Percentiles rank a stretch among this genome's conserved stretches.
phyloP scores from a whole-genome alignment of 2,797 vertebrate genomes.

The Poeciliopsis presidionis region DNA sequence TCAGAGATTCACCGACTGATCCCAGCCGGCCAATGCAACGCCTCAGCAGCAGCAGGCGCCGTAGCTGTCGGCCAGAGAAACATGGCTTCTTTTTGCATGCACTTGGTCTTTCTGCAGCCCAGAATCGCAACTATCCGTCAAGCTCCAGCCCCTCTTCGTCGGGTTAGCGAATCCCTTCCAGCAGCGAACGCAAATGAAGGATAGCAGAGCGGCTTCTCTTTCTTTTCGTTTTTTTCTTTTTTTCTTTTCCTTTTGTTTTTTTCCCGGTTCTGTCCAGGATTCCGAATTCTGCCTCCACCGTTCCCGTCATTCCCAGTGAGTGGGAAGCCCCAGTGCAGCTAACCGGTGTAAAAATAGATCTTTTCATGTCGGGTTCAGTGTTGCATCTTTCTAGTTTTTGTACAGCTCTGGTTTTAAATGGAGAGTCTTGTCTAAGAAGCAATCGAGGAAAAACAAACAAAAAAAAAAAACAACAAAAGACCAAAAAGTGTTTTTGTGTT shows the following conservation, averaged over 20 bases:
- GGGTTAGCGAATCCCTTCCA: constrained; percentile 37
- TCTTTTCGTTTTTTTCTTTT: neutral
- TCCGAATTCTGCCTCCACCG: constrained; percentile 53
- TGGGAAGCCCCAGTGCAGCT: constrained; percentile 74
- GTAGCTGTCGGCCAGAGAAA: constrained; percentile 35
- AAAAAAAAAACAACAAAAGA: neutral
- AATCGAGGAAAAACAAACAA: constrained; percentile 36
- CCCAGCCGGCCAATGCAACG: neutral
- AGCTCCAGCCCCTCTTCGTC: constrained; percentile 24
- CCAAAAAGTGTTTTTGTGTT: constrained; percentile 56
- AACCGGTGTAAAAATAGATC: constrained; percentile 57
- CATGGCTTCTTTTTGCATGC: constrained; percentile 61
- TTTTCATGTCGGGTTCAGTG: constrained; percentile 60
- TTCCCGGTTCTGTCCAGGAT: constrained; percentile 43
- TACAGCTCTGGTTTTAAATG: constrained; percentile 69
- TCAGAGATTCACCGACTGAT: constrained; percentile 91
- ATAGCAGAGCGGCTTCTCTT: constrained; percentile 17
- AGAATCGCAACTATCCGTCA: constrained; percentile 50
- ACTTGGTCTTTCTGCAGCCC: constrained; percentile 57
- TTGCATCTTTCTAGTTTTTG: constrained; percentile 73
- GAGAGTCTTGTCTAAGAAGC: constrained; percentile 51
- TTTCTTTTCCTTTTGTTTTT: neutral
- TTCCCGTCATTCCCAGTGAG: constrained; percentile 54
- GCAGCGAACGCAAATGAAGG: constrained; percentile 40
- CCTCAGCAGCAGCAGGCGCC: constrained; percentile 41